Evolutionary conservation across 2,797 vertebrate genomes (phyloP).

Genomic region (Anabacerthia variegaticeps): DNA sequence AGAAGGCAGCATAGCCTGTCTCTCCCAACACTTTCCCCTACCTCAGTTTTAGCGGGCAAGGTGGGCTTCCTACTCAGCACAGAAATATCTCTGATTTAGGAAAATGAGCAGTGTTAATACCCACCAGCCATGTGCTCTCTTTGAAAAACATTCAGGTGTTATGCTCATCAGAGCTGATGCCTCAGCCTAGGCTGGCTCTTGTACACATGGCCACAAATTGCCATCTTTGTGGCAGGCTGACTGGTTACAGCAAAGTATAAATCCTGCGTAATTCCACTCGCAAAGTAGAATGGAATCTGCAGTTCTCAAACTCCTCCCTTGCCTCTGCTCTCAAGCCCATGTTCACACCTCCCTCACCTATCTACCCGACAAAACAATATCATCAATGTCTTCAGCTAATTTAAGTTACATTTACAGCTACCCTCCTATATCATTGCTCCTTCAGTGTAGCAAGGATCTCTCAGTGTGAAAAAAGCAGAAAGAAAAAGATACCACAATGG

Average conservation of each 20-base stretch:
- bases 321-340: neutral
- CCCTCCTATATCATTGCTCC: neutral
- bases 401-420: neutral
- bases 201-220: neutral
- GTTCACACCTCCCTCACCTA: neutral
- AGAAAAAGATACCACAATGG: neutral
- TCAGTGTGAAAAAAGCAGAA: neutral
- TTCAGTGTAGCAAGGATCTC: neutral
- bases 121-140: neutral
- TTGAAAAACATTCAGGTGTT: neutral
- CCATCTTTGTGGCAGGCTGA: neutral
- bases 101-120: neutral
- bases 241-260: neutral
- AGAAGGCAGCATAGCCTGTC: neutral
- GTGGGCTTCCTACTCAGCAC: neutral
- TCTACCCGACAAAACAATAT: neutral
- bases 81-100: neutral
- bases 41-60: neutral
- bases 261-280: fast-evolving
- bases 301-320: neutral
- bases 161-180: neutral
- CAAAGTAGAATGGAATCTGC: neutral
- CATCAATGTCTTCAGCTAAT: neutral
- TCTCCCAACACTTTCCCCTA: neutral
- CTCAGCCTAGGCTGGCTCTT: neutral